phyloP scores from a whole-genome alignment of 2,113 vertebrate genomes.

The Alethe diademata region DNA sequence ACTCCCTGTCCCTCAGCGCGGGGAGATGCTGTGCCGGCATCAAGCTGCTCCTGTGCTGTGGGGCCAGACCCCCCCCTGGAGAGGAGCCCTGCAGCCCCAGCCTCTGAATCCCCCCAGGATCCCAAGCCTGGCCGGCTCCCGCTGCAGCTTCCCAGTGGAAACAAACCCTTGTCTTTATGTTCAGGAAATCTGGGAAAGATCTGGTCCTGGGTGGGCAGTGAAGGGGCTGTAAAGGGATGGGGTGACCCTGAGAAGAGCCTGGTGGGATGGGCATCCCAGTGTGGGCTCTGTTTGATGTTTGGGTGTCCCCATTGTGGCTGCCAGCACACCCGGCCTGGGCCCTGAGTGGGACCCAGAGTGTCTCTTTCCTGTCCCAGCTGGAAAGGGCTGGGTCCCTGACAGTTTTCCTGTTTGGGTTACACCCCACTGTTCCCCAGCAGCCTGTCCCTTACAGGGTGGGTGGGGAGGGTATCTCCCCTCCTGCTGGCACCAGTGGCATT shows the following conservation, averaged over 20 bases:
- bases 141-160: not conserved
- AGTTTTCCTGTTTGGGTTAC: conserved; percentile 43
- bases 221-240: not conserved
- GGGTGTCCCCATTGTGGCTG: accelerated
- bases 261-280: accelerated
- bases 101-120: no score
- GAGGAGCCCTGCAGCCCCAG: not conserved
- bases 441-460: not conserved
- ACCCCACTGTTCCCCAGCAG: not conserved
- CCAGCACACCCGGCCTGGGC: accelerated
- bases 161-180: not conserved
- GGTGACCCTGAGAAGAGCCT: not conserved
- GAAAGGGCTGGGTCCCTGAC: conserved; percentile 10
- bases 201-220: not conserved
- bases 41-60: not conserved
- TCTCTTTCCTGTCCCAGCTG: conserved; percentile 21
- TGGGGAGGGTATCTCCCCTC: not conserved
- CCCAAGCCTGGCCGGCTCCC: not conserved
- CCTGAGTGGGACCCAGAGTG: not conserved
- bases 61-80: not conserved
- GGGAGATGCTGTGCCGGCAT: not conserved
- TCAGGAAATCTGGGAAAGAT: not conserved
- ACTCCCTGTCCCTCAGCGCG: not conserved
- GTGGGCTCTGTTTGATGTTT: not conserved
- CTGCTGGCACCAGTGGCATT: not conserved